A percentile compares a stretch with the other conserved stretches of the same genome.
phyloP scores from a whole-genome alignment of 2,113 vertebrate genomes.

The Tonatia bakeri region DNA sequence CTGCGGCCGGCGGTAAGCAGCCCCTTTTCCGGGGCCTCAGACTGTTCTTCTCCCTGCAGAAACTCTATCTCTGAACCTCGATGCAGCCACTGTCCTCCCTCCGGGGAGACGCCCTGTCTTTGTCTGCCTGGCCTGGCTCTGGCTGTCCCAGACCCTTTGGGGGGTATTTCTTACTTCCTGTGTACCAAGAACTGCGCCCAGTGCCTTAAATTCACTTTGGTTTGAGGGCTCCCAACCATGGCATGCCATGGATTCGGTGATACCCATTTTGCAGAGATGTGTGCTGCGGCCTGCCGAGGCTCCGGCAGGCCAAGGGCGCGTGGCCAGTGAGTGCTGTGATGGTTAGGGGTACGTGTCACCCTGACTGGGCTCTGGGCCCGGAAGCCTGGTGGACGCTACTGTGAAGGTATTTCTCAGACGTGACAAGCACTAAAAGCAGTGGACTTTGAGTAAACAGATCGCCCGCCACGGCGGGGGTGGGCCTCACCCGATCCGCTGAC shows the following conservation, averaged over 20 bases:
- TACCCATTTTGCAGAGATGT: no score
- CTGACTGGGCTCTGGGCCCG: accelerated
- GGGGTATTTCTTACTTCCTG: background rate
- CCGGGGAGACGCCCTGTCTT: background rate
- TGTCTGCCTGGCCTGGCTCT: background rate
- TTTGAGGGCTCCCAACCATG: accelerated
- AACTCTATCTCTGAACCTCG: accelerated
- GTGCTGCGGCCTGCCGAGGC: background rate
- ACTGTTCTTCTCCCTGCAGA: background rate
- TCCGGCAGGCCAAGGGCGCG: accelerated
- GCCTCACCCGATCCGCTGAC: background rate
- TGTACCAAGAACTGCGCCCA: background rate
- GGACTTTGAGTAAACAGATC: background rate
- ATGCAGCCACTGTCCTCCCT: background rate
- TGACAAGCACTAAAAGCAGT: background rate
- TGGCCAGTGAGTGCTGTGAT: accelerated
- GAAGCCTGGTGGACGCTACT: background rate
- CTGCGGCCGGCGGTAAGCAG: background rate
- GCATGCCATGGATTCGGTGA: accelerated
- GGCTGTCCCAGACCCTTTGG: background rate
- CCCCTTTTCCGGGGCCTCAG: background rate
- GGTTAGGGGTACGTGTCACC: background rate
- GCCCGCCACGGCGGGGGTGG: accelerated
- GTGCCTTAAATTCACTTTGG: no score
- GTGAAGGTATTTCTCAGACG: background rate